phyloP scores from a whole-genome alignment of 1,140 invertebrate genomes.

The Nasonia longicornis region DNA sequence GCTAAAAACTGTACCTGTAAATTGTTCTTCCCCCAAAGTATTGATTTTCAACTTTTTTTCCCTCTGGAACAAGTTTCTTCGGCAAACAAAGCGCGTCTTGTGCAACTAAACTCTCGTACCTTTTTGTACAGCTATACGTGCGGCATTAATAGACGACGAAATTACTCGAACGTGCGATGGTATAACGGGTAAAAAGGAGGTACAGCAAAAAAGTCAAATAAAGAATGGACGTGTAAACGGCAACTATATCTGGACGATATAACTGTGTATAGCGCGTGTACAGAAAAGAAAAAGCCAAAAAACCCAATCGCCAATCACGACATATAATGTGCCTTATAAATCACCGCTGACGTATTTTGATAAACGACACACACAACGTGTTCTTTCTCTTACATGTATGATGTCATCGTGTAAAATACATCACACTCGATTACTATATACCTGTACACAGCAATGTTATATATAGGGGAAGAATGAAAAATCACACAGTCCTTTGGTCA shows the following conservation, averaged over 20 bases:
- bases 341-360: background rate
- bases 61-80: background rate
- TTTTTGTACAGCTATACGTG: background rate
- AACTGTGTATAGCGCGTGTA: background rate
- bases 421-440: too few relatives aligned
- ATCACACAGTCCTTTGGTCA: background rate
- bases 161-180: background rate
- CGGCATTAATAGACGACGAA: background rate
- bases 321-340: background rate
- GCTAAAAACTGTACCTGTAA: background rate
- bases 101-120: background rate
- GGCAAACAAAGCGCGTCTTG: background rate
- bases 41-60: background rate
- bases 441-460: background rate
- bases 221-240: constrained; percentile 33
- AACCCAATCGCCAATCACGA: background rate
- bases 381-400: background rate
- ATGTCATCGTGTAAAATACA: background rate
- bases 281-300: background rate
- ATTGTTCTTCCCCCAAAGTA: background rate
- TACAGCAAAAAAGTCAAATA: too few relatives aligned
- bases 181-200: background rate
- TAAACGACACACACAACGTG: too few relatives aligned
- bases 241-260: background rate
- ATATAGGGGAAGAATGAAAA: background rate